Evolutionary conservation across 1,140 invertebrate genomes (phyloP), one percentile per base, ranked within the genome.

Genomic region (Melitaea cinxia): DNA sequence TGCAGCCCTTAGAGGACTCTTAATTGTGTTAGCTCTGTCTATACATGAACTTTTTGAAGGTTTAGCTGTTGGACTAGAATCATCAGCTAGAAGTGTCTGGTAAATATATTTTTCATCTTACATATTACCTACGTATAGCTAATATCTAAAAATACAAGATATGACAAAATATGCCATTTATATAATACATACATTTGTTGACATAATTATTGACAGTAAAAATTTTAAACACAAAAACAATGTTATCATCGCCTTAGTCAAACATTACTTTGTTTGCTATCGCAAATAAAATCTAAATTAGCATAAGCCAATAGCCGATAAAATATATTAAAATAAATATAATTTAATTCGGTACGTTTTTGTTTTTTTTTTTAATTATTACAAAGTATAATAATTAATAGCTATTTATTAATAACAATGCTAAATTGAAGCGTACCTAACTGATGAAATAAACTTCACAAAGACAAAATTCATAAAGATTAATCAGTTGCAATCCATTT

Each of bases 11-110:
- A 87, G 95, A 72, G 95, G 96, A 10, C 83, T 97, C 19, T 80
- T 97, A 15, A 95, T 98, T 61, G 95, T 98, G 0, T 83, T 97
- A 39, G 97, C 97, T 0, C 85, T 99, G n/a, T 97, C 97, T 0
- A 94, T 98, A 49, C 97, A 99, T 77, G 96, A 97, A 70, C 90
- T 98, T 0, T 97, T 99, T 78, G 97, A 99, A 92, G 97, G 97
- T 5, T 92, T 98, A 56, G 95, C 97, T 17, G 95, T 98, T 45
- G 97, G 97, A 1, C 89, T 98, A 33, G 96, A 97, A 82, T 89
- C 91, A 12, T 93, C 93, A 0, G 85, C 93, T 9, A 85, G 85
- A 4, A 93, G 94, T 55, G 95, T 97, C 2, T 97, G 95, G 95
- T 93, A 92, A 70, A 82, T 75, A 4, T 45, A 47, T 52, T 37